Evolutionary conservation across 2,797 vertebrate genomes (phyloP), one percentile per base, ranked within the genome.

Genomic region (Chromis chromis): DNA sequence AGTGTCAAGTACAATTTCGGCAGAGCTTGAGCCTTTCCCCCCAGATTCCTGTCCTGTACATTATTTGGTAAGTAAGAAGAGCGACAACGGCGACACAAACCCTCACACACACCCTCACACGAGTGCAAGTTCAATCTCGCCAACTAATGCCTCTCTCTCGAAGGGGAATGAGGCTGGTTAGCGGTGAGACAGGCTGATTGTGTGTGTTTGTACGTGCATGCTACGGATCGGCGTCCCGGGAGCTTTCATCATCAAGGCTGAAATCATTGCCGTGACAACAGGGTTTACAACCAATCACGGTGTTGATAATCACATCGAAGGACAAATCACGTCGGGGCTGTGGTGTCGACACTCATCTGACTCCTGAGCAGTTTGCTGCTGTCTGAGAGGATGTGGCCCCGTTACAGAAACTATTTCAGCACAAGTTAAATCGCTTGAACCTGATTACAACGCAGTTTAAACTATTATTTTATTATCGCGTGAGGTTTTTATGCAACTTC

Each of bases 121-220:
- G 25, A 1, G n/a, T 46, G 11, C n/a, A 17, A 54, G 79, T 88
- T 94, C 94, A 93, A 95, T 96, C 93, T 94, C 86, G 74, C 87
- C 90, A 84, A 88, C 94, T 95, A 94, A 95, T 95, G 93, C 89
- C 88, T 88, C 92, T 76, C 89, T 86, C 87, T 90, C 90, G 82
- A 86, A 91, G 86, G 89, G 85, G 93, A 95, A 93, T 88, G 91
- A 92, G 91, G 90, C 88, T 78, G 86, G 92, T 93, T 88, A 68
- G 93, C 46, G 57, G 79, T 77, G 56, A 81, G 63, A 88, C 81
- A 78, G 78, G 72, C 66, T 69, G 65, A 61, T n/a, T 40, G 27
- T 40, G 25, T 44, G 70, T 74, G 65, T 75, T 57, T 67, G 72
- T 57, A 68, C 46, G 65, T 28, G 7, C 33, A 36, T 17, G 28